Conservation (phyloP, 1,140 invertebrate species). For the Scylla paramamosain region DNA sequence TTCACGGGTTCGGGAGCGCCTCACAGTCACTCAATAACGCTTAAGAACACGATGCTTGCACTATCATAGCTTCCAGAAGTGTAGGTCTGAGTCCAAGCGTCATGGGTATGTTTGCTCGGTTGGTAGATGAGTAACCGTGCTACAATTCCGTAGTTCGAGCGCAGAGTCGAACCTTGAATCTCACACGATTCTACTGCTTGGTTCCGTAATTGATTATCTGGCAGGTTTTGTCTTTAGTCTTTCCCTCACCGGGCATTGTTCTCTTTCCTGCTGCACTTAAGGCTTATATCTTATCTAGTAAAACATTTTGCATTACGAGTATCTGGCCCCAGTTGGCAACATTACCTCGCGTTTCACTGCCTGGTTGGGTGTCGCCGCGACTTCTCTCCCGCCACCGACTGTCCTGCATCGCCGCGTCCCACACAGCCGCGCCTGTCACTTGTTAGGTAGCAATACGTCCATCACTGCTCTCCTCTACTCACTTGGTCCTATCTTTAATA, state of each 20-base stretch:
- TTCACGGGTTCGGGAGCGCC: not conserved
- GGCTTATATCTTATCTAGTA: not conserved
- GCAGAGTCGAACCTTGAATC: not conserved
- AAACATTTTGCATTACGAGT: not conserved
- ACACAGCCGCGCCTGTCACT: not conserved
- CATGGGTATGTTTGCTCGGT: not conserved
- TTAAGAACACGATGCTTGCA: not conserved
- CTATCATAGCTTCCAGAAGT: not conserved
- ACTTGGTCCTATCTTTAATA: not conserved
- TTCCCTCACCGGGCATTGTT: not conserved
- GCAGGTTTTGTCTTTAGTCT: not conserved
- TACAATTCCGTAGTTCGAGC: not conserved
- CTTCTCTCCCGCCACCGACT: not conserved
- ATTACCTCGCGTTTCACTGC: not conserved
- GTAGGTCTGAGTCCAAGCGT: not conserved
- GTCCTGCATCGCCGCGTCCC: not conserved
- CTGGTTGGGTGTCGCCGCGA: not conserved
- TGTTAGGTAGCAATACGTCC: not conserved
- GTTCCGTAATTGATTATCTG: not conserved
- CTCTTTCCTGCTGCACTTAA: not conserved
- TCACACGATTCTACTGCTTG: not conserved
- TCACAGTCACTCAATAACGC: not conserved
- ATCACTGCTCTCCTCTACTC: not conserved
- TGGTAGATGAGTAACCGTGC: not conserved
- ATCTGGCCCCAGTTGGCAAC: not conserved